These are phyloP conservation scores for Dynastes hyllus DNA, from an alignment of 2,888 invertebrate genomes.

Conservation along the genomic window DNA sequence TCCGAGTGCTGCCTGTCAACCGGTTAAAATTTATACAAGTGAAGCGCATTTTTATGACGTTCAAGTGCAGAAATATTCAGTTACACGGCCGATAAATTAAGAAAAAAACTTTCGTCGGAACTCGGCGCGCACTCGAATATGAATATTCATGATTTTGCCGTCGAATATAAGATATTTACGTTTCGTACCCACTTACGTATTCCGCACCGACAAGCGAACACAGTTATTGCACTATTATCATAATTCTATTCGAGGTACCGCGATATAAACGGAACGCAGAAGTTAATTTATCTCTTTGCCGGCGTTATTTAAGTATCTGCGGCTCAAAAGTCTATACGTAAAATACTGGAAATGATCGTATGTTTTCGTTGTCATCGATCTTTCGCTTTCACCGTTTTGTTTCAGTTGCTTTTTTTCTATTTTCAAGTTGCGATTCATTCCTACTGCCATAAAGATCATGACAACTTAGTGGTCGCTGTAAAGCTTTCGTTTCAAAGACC, in stretches of 20 bases:
- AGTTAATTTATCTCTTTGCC: conserved; percentile 8
- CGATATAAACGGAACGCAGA: conserved; percentile 9
- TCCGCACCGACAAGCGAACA: conserved; percentile 9
- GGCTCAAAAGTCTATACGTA: neutral
- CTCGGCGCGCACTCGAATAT: conserved; percentile 31
- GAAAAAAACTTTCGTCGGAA: conserved; percentile 36
- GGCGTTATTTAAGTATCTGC: neutral
- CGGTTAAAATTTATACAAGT: conserved; percentile 45
- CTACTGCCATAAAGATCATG: too few species aligned
- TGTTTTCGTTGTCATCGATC: neutral
- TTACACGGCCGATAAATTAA: conserved; percentile 43
- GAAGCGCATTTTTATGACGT: conserved; percentile 41
- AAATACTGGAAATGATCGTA: neutral
- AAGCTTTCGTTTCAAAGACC: too few species aligned
- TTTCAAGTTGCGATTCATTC: too few species aligned
- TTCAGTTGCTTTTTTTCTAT: too few species aligned
- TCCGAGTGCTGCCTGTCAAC: conserved; percentile 40
- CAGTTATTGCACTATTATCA: conserved; percentile 32
- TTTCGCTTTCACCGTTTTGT: neutral
- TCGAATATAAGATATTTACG: conserved; percentile 16
- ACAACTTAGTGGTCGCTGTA: too few species aligned
- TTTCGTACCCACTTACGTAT: conserved; percentile 8
- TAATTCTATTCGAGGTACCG: conserved; percentile 13
- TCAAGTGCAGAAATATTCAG: conserved; percentile 46
- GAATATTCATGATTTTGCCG: conserved; percentile 30